A percentile compares a stretch with the other conserved stretches of the same genome.
Evolutionary conservation across 1,140 invertebrate genomes (phyloP).

Genomic region (Bemisia tabaci): DNA sequence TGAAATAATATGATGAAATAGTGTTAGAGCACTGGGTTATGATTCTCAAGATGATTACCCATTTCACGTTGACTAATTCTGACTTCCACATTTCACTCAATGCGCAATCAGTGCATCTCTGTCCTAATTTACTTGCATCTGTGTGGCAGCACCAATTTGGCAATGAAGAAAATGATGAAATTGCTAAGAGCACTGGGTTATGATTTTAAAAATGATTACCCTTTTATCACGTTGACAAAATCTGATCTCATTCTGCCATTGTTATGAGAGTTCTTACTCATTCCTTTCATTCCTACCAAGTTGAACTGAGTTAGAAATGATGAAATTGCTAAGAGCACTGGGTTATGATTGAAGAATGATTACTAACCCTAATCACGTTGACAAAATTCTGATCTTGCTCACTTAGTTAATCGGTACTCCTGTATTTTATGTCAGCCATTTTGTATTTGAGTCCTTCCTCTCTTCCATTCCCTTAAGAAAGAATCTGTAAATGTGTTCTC

Average conservation of each 20-base stretch:
- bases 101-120: neutral
- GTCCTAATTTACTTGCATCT: neutral
- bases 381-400: neutral
- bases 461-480: no score
- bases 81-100: slow-evolving; percentile 8
- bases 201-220: neutral
- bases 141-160: no score
- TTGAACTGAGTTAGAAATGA: no score
- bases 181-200: neutral
- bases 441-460: no score
- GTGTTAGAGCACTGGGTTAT: neutral
- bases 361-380: neutral
- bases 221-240: neutral
- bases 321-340: neutral
- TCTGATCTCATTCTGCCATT: no score
- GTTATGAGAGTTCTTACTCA: no score
- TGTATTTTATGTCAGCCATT: no score
- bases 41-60: neutral
- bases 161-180: neutral
- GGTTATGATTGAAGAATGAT: neutral
- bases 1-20: neutral
- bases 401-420: no score
- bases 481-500: no score
- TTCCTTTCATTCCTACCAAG: no score
- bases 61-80: slow-evolving; percentile 17